phyloP scores from a whole-genome alignment of 2,888 invertebrate genomes.

The Aspidiotus destructor region DNA sequence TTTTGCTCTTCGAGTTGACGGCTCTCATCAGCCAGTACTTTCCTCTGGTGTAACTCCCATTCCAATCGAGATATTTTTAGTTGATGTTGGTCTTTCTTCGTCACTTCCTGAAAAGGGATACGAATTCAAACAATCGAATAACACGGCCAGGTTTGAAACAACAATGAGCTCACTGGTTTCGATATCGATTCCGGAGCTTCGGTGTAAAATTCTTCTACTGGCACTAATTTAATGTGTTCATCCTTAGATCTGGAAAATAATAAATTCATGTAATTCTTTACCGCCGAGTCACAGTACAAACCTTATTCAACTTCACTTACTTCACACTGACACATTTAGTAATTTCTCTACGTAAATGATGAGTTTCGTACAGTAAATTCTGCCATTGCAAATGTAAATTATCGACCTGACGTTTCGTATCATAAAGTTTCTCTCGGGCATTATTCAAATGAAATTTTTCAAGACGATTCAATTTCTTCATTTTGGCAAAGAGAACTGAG shows the following conservation, averaged over 20 bases:
- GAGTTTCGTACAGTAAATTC: conserved; percentile 86
- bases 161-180: conserved; percentile 50
- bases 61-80: conserved; percentile 75
- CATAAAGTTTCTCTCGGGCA: conserved; percentile 57
- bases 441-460: conserved; percentile 27
- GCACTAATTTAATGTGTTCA: conserved; percentile 80
- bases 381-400: conserved; percentile 81
- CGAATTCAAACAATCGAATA: background rate
- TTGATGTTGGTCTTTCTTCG: conserved; percentile 63
- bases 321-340: conserved; percentile 88
- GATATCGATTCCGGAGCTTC: conserved; percentile 64
- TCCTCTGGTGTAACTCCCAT: conserved; percentile 82
- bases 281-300: too few species aligned
- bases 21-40: conserved; percentile 66
- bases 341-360: conserved; percentile 89
- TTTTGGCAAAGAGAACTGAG: conserved; percentile 27
- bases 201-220: conserved; percentile 70
- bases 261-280: background rate
- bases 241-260: conserved; percentile 63
- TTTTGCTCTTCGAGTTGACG: conserved; percentile 65
- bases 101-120: conserved; percentile 50
- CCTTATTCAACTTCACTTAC: conserved; percentile 43
- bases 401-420: conserved; percentile 80
- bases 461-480: conserved; percentile 29
- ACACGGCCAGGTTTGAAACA: background rate